phyloP scores from a whole-genome alignment of 2,797 vertebrate genomes.

The Distichodus sexfasciatus region DNA sequence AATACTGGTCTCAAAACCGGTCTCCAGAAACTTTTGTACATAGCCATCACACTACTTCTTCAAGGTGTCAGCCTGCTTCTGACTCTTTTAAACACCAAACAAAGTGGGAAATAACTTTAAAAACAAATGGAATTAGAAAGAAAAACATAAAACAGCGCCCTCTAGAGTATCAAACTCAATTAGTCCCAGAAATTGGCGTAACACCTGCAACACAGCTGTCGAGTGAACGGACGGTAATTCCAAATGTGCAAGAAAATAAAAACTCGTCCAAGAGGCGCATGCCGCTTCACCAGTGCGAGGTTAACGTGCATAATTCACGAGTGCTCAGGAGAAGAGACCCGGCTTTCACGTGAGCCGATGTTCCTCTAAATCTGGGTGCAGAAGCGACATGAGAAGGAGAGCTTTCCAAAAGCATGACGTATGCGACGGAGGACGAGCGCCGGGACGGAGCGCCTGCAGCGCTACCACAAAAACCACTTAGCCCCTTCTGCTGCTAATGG shows the following conservation, averaged over 20 bases:
- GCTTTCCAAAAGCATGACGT: slow-evolving; percentile 36
- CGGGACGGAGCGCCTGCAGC: slow-evolving; percentile 60
- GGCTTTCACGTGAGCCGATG: neutral
- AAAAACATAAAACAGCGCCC: too few species aligned
- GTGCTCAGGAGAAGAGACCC: slow-evolving; percentile 8
- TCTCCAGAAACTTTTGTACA: too few species aligned
- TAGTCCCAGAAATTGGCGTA: too few species aligned
- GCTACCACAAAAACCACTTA: slow-evolving; percentile 77
- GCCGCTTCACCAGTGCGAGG: slow-evolving; percentile 28
- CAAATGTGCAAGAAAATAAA: slow-evolving; percentile 20
- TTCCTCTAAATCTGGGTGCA: slow-evolving; percentile 19
- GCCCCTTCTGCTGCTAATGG: slow-evolving; percentile 69
- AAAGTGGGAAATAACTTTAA: too few species aligned
- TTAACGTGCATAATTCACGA: slow-evolving; percentile 38
- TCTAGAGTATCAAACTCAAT: too few species aligned
- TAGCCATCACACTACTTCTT: too few species aligned
- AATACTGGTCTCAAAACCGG: too few species aligned
- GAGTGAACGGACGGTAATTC: slow-evolving; percentile 16
- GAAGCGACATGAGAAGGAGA: slow-evolving; percentile 32
- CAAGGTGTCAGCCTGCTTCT: too few species aligned
- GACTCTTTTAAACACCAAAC: too few species aligned
- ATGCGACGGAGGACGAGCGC: slow-evolving; percentile 58
- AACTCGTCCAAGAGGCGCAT: slow-evolving; percentile 26
- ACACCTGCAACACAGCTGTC: slow-evolving; percentile 35
- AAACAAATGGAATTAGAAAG: too few species aligned